Percentiles rank a stretch among this genome's conserved stretches.
Evolutionary conservation across 2,113 vertebrate genomes (phyloP).

Genomic region (Erpornis zantholeuca): DNA sequence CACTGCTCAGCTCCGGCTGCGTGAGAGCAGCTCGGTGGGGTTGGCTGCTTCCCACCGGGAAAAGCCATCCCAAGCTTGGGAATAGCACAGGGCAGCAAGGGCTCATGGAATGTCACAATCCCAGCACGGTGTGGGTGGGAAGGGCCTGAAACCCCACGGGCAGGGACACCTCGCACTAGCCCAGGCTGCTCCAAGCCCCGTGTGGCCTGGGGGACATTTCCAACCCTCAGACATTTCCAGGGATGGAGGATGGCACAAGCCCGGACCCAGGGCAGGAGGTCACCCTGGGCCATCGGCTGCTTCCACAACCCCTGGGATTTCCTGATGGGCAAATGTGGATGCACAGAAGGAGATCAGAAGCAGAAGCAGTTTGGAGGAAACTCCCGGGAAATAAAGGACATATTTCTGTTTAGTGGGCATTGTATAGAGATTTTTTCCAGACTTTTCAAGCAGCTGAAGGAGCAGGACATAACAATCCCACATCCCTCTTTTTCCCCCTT

Average conservation of each 20-base stretch:
- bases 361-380: background rate
- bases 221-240: background rate
- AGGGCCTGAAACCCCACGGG: no score
- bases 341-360: background rate
- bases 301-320: background rate
- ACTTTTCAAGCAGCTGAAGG: background rate
- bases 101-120: background rate
- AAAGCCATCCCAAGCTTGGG: background rate
- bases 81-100: background rate
- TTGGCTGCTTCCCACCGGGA: rapidly evolving
- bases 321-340: background rate
- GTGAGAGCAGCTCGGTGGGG: background rate
- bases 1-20: background rate
- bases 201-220: rapidly evolving
- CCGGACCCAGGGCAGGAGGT: background rate
- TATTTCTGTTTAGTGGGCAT: background rate
- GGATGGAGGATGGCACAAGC: background rate
- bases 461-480: background rate
- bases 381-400: background rate
- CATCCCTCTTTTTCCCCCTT: no score
- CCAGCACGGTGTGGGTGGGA: background rate
- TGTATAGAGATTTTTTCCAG: background rate
- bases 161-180: background rate
- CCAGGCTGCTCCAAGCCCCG: background rate
- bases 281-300: background rate